phyloP scores from a whole-genome alignment of 2,113 vertebrate species.

The Bufo gargarizans region DNA sequence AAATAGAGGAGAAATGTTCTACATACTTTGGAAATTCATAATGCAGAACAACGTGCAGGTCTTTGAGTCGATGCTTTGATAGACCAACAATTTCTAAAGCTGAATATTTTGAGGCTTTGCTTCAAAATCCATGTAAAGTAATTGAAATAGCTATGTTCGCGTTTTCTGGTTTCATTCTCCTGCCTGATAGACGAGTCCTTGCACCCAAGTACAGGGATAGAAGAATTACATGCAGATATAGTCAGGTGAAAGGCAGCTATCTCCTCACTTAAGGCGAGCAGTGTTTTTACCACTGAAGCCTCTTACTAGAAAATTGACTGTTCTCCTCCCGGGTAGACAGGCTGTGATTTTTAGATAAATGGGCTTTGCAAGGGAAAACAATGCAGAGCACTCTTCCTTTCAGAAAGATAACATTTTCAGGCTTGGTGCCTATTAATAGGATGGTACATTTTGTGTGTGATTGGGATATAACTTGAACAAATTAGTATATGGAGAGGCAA shows the following conservation, averaged over 20 bases:
- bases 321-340: slow-evolving; percentile 20
- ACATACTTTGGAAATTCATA: not conserved
- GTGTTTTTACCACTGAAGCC: slow-evolving; percentile 44
- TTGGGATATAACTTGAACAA: not conserved
- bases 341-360: slow-evolving; percentile 51
- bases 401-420: slow-evolving; percentile 16
- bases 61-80: slow-evolving; percentile 12
- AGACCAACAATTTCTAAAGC: slow-evolving; percentile 28
- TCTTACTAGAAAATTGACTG: slow-evolving; percentile 41
- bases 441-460: not conserved
- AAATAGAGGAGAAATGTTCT: slow-evolving; percentile 39
- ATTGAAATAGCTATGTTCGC: slow-evolving; percentile 44
- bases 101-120: slow-evolving; percentile 27
- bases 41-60: not conserved
- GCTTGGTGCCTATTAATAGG: not conserved
- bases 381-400: slow-evolving; percentile 38
- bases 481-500: not conserved
- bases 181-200: slow-evolving; percentile 36
- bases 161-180: slow-evolving; percentile 29
- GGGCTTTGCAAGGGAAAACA: slow-evolving; percentile 46
- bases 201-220: slow-evolving; percentile 16
- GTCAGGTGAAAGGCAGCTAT: slow-evolving; percentile 46
- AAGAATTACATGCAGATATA: slow-evolving; percentile 41
- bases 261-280: slow-evolving; percentile 30
- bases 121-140: slow-evolving; percentile 47